Conservation (phyloP, 2,888 invertebrate species). For the Myopa tessellatipennis region DNA sequence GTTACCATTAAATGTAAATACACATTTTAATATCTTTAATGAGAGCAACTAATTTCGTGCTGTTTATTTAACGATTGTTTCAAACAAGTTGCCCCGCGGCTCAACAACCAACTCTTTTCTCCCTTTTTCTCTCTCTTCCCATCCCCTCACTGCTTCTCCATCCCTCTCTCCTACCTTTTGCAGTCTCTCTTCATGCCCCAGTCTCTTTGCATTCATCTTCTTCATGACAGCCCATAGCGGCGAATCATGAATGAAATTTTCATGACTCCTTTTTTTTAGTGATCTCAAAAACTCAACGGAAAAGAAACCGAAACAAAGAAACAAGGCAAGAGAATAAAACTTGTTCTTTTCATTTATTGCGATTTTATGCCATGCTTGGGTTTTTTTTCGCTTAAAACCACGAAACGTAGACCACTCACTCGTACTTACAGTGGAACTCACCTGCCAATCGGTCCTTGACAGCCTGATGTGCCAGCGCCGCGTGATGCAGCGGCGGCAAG, state of each 20-base stretch:
- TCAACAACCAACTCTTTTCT: neutral
- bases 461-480: conserved; percentile 83
- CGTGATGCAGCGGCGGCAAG: conserved; percentile 70
- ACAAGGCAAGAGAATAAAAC: too few relatives aligned
- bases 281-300: neutral
- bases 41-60: conserved; percentile 20
- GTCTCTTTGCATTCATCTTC: too few relatives aligned
- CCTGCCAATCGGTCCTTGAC: conserved; percentile 86
- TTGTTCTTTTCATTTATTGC: too few relatives aligned
- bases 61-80: conserved; percentile 9
- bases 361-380: too few relatives aligned
- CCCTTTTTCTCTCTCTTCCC: too few relatives aligned
- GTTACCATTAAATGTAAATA: conserved; percentile 26
- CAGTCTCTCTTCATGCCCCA: too few relatives aligned
- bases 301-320: too few relatives aligned
- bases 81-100: neutral
- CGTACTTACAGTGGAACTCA: conserved; percentile 68
- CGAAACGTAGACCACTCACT: neutral
- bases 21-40: neutral
- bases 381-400: too few relatives aligned
- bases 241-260: conserved; percentile 2
- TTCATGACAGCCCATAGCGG: neutral
- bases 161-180: too few relatives aligned
- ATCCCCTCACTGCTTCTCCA: too few relatives aligned
- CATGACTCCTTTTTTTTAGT: neutral